phyloP scores from a whole-genome alignment of 1,140 invertebrate genomes.

The Drosophila murphyi region DNA sequence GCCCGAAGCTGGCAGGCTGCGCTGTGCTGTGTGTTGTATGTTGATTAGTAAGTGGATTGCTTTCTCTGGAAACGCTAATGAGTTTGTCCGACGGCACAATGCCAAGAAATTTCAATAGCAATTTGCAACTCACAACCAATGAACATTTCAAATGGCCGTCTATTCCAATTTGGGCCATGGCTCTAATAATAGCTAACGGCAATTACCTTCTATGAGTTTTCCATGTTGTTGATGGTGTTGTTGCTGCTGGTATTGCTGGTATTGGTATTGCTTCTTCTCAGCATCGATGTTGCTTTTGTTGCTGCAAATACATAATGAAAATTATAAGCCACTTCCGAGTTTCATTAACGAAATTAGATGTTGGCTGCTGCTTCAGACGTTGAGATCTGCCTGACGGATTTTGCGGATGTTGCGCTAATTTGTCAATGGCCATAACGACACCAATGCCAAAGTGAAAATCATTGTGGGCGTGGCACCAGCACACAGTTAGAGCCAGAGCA shows the following conservation, averaged over 20 bases:
- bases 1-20: not conserved
- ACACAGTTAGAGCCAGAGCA: slow-evolving; percentile 10
- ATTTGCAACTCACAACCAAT: slow-evolving; percentile 53
- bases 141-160: slow-evolving; percentile 29
- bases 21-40: slow-evolving; percentile 46
- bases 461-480: slow-evolving; percentile 62
- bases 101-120: slow-evolving; percentile 69
- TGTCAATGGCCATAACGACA: slow-evolving; percentile 72
- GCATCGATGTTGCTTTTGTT: slow-evolving; percentile 51
- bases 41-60: slow-evolving; percentile 56
- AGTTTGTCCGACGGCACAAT: slow-evolving; percentile 47
- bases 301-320: slow-evolving; percentile 66
- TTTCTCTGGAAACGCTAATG: slow-evolving; percentile 53
- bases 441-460: slow-evolving; percentile 66
- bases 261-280: slow-evolving; percentile 19
- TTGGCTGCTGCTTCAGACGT: slow-evolving; percentile 22
- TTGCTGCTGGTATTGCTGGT: slow-evolving; percentile 20
- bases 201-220: slow-evolving; percentile 72
- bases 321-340: slow-evolving; percentile 79
- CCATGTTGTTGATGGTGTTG: slow-evolving; percentile 8
- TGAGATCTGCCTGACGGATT: slow-evolving; percentile 58
- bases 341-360: slow-evolving; percentile 82
- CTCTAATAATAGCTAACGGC: slow-evolving; percentile 68
- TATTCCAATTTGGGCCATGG: slow-evolving; percentile 47
- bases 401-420: slow-evolving; percentile 76